phyloP scores from a whole-genome alignment of 2,888 invertebrate genomes.

The Lepidochitona cinerea region DNA sequence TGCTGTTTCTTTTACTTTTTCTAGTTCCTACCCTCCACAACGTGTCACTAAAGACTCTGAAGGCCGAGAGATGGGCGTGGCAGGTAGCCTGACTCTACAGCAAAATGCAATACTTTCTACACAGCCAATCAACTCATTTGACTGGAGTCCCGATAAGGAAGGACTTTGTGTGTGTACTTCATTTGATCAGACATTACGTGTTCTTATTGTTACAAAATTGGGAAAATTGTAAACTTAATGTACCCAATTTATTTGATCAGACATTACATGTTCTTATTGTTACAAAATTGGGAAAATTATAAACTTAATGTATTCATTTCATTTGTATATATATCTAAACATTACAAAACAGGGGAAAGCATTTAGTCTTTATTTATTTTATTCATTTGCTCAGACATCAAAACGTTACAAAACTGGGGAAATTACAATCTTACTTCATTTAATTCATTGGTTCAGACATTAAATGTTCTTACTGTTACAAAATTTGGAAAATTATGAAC shows the following conservation, averaged over 20 bases:
- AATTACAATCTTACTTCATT: no score
- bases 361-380: no score
- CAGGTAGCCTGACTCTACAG: slow-evolving; percentile 82
- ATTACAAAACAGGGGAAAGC: no score
- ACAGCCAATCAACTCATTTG: slow-evolving; percentile 90
- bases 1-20: slow-evolving; percentile 44
- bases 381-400: no score
- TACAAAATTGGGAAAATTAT: slow-evolving; percentile 82
- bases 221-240: no score
- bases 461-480: no score
- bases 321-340: no score
- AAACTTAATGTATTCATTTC: no score
- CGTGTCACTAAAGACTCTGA: slow-evolving; percentile 81
- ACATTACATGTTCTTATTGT: slow-evolving; percentile 87
- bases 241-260: slow-evolving; percentile 94
- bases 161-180: slow-evolving; percentile 91
- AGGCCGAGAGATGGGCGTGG: slow-evolving; percentile 81
- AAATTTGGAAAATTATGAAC: no score
- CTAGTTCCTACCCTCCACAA: slow-evolving; percentile 84
- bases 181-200: slow-evolving; percentile 91
- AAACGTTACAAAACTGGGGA: no score
- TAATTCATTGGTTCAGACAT: no score
- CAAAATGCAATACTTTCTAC: slow-evolving; percentile 86
- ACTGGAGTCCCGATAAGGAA: slow-evolving; percentile 92
- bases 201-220: slow-evolving; percentile 90